phyloP scores from a whole-genome alignment of 2,797 vertebrate genomes.

The Rhinophrynus dorsalis region DNA sequence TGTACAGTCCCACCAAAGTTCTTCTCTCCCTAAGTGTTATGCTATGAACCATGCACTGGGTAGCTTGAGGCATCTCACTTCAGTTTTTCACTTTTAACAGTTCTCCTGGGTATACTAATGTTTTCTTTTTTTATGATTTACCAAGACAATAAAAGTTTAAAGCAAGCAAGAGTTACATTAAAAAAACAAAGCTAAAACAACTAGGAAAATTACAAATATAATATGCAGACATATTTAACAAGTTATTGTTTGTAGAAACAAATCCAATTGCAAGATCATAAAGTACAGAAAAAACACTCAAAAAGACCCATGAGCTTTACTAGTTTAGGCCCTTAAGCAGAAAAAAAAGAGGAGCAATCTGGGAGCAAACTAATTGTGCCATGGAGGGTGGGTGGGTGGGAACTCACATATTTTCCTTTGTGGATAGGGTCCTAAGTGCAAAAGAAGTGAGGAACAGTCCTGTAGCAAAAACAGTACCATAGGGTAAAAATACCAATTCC shows the following conservation, averaged over 20 bases:
- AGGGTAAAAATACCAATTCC: no score
- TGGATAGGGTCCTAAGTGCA: no score
- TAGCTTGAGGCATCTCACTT: slow-evolving; percentile 67
- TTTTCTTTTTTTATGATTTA: slow-evolving; percentile 69
- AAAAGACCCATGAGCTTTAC: not conserved
- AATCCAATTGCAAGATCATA: not conserved
- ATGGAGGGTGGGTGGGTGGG: no score
- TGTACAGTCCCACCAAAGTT: slow-evolving; percentile 80
- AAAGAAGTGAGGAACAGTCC: no score
- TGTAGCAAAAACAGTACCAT: no score
- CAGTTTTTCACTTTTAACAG: slow-evolving; percentile 66
- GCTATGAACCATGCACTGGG: slow-evolving; percentile 75
- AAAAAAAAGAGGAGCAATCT: no score
- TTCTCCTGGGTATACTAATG: slow-evolving; percentile 71
- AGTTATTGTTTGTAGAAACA: not conserved
- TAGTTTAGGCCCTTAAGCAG: not conserved
- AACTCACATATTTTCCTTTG: no score
- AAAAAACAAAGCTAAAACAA: slow-evolving; percentile 38
- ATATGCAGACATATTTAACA: slow-evolving; percentile 21
- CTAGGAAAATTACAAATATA: slow-evolving; percentile 29
- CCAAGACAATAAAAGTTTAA: slow-evolving; percentile 75
- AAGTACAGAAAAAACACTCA: not conserved
- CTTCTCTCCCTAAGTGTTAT: slow-evolving; percentile 75
- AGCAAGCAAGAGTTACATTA: slow-evolving; percentile 73
- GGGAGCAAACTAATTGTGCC: no score